phyloP scores from a whole-genome alignment of 2,888 invertebrate genomes.

The Sussaba pulchella region DNA sequence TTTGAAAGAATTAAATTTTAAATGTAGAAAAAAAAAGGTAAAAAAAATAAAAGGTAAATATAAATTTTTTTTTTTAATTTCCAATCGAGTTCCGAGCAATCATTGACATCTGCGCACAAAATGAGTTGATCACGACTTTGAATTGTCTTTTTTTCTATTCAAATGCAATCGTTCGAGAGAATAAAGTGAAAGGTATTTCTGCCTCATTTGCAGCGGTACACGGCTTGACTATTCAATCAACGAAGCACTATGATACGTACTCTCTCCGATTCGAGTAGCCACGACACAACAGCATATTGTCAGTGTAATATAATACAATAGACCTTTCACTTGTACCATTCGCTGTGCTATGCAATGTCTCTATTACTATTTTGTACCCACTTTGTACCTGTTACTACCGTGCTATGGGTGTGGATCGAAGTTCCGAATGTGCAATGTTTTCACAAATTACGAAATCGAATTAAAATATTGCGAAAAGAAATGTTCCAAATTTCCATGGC shows the following conservation, averaged over 20 bases:
- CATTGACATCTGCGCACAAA: background rate
- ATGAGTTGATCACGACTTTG: background rate
- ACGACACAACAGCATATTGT: conserved; percentile 40
- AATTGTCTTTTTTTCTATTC: conserved; percentile 31
- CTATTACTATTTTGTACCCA: conserved; percentile 58
- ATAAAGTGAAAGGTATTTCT: conserved; percentile 30
- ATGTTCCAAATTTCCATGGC: too few species aligned
- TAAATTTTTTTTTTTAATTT: too few species aligned
- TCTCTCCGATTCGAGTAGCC: conserved; percentile 31
- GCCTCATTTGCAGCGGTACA: conserved; percentile 26
- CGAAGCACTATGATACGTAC: conserved; percentile 54
- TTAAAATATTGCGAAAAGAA: too few species aligned
- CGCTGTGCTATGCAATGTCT: conserved; percentile 65
- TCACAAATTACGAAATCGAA: too few species aligned
- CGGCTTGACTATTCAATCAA: conserved; percentile 45
- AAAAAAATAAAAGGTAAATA: too few species aligned
- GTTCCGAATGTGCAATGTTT: too few species aligned
- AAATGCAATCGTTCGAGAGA: conserved; percentile 23
- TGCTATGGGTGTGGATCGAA: too few species aligned
- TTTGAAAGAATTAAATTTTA: too few species aligned
- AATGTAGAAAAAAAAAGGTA: too few species aligned
- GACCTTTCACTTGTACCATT: conserved; percentile 40
- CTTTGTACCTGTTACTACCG: conserved; percentile 48
- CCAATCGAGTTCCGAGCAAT: too few species aligned
- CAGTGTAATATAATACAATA: conserved; percentile 46